Conservation (phyloP, 2,113 vertebrate genomes). For the Toxotes chatareus region DNA sequence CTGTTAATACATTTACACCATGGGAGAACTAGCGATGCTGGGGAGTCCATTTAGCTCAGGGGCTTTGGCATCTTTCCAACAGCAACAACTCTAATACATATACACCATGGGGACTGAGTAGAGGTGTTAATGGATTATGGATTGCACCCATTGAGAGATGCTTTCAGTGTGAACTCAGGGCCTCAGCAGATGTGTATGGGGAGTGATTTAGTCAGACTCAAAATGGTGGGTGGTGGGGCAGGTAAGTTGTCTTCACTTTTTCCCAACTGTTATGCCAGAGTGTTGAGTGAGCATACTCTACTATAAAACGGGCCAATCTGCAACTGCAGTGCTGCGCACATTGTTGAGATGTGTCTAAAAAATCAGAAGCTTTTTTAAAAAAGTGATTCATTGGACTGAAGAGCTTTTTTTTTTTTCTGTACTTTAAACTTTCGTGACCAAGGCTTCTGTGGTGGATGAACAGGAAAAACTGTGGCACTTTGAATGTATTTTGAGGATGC, state of each 20-base stretch:
- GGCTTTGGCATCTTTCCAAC: conserved; percentile 70
- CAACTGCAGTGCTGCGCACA: background rate
- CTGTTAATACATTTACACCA: conserved; percentile 70
- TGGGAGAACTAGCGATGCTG: conserved; percentile 51
- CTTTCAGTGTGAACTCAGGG: conserved; percentile 40
- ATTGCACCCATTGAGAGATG: conserved; percentile 53
- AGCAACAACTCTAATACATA: conserved; percentile 53
- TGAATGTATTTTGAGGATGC: background rate
- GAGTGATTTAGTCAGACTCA: conserved; percentile 43
- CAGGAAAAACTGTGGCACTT: background rate
- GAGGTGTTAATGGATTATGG: conserved; percentile 67
- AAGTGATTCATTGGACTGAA: background rate
- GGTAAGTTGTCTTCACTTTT: conserved; percentile 15
- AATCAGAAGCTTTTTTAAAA: background rate
- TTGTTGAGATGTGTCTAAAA: conserved; percentile 1
- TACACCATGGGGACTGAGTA: conserved; percentile 38
- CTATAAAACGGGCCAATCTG: background rate
- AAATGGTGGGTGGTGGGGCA: conserved; percentile 27
- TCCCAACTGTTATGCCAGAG: background rate
- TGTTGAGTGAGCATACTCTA: background rate
- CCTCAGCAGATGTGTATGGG: conserved; percentile 34
- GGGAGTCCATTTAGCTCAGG: conserved; percentile 71
- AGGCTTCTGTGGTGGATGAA: background rate
- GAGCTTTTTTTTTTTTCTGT: background rate
- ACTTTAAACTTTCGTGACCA: background rate